Percentiles rank a stretch among this genome's conserved stretches.
Evolutionary conservation across 2,797 vertebrate species (phyloP).

Genomic region (Sebastiscus albofasciatus): DNA sequence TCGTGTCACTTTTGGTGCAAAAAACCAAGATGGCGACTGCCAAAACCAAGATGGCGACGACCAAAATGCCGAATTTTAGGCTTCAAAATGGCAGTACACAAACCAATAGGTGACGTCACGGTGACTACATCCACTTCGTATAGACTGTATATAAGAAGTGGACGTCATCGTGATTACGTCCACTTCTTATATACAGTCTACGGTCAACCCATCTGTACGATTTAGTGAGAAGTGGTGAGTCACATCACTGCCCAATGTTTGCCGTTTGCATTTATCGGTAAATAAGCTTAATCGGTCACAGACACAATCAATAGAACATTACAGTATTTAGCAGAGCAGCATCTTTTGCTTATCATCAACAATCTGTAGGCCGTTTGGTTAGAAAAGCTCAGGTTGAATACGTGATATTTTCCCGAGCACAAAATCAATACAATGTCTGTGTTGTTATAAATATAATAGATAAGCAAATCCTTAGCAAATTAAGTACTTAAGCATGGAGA

Average conservation of each 20-base stretch:
- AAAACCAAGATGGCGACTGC: too few species aligned
- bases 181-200: too few species aligned
- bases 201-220: neutral
- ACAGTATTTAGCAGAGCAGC: slow-evolving; percentile 23
- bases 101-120: too few species aligned
- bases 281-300: slow-evolving; percentile 10
- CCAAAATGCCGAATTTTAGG: too few species aligned
- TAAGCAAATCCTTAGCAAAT: slow-evolving; percentile 20
- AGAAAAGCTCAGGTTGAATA: slow-evolving; percentile 32
- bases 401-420: slow-evolving; percentile 2
- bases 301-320: slow-evolving; percentile 10
- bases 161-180: accelerated
- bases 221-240: neutral
- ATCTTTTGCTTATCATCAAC: slow-evolving; percentile 9
- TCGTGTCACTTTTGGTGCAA: too few species aligned
- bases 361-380: slow-evolving; percentile 9
- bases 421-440: slow-evolving; percentile 36
- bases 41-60: too few species aligned
- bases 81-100: too few species aligned
- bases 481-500: slow-evolving; percentile 1
- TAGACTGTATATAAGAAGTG: too few species aligned
- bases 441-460: slow-evolving; percentile 20
- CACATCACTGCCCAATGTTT: neutral
- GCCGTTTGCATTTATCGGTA: neutral
- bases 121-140: too few species aligned